These are phyloP conservation scores for Spilogale gracilis DNA, from an alignment of 2,113 vertebrate species.

Conservation along the genomic window DNA sequence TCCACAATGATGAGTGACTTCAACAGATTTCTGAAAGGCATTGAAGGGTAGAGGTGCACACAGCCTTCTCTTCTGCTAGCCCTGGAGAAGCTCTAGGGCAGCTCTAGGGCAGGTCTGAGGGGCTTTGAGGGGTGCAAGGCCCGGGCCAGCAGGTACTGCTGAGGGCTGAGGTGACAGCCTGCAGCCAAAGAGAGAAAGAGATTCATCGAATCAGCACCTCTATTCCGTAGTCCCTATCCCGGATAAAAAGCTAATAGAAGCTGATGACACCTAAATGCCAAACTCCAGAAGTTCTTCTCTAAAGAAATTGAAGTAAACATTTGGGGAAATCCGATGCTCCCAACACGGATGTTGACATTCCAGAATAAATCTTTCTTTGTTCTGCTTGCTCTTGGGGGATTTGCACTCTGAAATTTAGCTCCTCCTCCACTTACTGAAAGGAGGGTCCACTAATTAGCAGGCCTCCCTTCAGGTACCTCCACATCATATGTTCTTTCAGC, in stretches of 20 bases:
- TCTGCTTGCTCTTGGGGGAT: not conserved
- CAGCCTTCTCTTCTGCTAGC: not conserved
- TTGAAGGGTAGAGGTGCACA: accelerated
- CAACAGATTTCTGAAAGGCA: not conserved
- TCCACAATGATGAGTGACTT: not conserved
- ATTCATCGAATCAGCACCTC: not conserved
- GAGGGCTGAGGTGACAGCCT: not conserved
- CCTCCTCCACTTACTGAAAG: not conserved
- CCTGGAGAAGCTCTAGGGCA: accelerated
- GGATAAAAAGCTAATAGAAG: not conserved
- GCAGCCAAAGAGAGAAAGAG: not conserved
- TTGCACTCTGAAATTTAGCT: not conserved
- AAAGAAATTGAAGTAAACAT: not conserved
- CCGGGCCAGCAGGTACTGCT: no score
- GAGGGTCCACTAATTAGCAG: not conserved
- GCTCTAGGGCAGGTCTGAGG: not conserved
- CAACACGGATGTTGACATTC: not conserved
- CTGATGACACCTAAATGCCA: not conserved
- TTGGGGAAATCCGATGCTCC: not conserved
- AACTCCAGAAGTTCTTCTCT: not conserved
- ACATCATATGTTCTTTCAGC: not conserved
- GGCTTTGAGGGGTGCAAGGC: accelerated
- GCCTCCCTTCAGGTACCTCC: no score
- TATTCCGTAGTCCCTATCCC: not conserved
- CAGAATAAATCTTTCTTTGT: not conserved